Evolutionary conservation across 2,113 vertebrate species (phyloP).

Genomic region (Stegastes partitus): DNA sequence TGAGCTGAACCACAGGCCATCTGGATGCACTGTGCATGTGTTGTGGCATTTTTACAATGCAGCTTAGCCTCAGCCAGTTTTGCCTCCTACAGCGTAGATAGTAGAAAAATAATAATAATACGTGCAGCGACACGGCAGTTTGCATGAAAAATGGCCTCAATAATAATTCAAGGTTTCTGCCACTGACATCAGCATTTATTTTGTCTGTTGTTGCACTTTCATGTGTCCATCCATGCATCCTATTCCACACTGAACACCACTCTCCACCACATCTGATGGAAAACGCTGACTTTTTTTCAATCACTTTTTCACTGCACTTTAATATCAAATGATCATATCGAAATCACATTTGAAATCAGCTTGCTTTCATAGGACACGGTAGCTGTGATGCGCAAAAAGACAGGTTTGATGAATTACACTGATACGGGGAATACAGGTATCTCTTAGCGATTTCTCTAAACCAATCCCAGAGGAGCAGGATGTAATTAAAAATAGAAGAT

Average conservation of each 20-base stretch:
- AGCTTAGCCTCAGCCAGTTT: conserved; percentile 26
- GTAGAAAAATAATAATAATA: background rate
- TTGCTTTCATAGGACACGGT: background rate
- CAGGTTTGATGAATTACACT: conserved; percentile 2
- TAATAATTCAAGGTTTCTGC: conserved; percentile 16
- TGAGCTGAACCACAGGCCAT: conserved; percentile 65
- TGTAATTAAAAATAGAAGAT: conserved; percentile 43
- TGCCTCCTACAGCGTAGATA: background rate
- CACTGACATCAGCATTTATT: conserved; percentile 7
- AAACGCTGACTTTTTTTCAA: conserved; percentile 10
- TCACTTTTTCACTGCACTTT: conserved; percentile 9
- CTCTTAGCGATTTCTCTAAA: conserved; percentile 22
- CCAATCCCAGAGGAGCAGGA: conserved; percentile 22
- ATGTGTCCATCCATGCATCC: conserved; percentile 28
- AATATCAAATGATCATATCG: background rate
- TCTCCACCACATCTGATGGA: conserved; percentile 10
- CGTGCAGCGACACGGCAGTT: background rate
- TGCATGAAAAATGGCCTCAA: conserved; percentile 16
- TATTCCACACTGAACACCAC: conserved; percentile 19
- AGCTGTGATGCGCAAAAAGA: background rate
- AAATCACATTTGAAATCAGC: background rate
- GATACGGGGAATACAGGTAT: conserved; percentile 15
- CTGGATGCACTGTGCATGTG: conserved; percentile 47
- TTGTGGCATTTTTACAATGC: conserved; percentile 18
- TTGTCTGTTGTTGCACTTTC: conserved; percentile 14